These are phyloP conservation scores for Callospermophilus lateralis DNA, from an alignment of 2,113 vertebrate species.

Conservation along the genomic window DNA sequence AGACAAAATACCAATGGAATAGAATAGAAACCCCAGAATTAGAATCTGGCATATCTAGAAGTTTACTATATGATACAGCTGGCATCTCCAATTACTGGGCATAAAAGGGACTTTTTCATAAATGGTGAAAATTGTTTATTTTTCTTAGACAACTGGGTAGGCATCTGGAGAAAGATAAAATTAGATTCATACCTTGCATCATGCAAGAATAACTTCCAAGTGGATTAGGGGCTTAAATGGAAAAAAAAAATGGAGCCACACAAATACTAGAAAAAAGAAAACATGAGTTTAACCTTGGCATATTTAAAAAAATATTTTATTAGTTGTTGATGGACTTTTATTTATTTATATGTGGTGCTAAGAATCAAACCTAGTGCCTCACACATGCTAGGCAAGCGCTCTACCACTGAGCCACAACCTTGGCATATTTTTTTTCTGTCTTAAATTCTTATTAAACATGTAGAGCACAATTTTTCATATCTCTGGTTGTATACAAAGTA, in stretches of 20 bases:
- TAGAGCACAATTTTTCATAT: no score
- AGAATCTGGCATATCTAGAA: background rate
- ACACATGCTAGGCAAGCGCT: no score
- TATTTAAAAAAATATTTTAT: background rate
- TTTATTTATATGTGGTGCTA: no score
- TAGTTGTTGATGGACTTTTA: no score
- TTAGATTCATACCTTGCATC: background rate
- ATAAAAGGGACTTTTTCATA: background rate
- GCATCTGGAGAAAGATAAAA: background rate
- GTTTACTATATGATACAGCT: conserved; percentile 50
- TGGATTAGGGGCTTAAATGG: conserved; percentile 41
- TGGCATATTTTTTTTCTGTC: background rate
- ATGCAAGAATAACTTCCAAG: conserved; percentile 25
- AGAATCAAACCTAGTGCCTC: no score
- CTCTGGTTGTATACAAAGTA: no score
- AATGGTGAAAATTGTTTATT: background rate
- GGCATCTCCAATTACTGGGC: background rate
- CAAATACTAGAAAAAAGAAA: background rate
- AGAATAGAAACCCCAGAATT: conserved; percentile 22
- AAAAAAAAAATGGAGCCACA: background rate
- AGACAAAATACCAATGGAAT: background rate
- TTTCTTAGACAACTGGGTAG: background rate
- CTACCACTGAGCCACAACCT: no score
- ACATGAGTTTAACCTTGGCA: background rate
- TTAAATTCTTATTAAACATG: no score